Evolutionary conservation across 2,113 vertebrate genomes (phyloP), one percentile per base, ranked within the genome.

Genomic region (Trematomus loennbergii): DNA sequence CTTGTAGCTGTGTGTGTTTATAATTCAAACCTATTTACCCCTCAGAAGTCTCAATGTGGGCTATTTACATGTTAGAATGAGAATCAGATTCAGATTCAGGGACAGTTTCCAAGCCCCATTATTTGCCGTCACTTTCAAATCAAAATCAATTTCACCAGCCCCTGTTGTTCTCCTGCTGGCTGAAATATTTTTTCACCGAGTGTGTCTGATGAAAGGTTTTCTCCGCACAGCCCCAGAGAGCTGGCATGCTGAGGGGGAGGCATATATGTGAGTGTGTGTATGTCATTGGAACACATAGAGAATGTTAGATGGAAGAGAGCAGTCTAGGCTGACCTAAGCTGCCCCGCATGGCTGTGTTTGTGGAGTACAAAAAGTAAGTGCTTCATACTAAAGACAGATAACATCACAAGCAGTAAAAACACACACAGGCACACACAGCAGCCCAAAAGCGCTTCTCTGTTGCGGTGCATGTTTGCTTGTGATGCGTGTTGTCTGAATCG

Each of bases 91-190:
- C 80, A 86, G 69, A 90, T 86, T 86, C 75, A 77, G 81, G 62
- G 81, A 83, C 74, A 68, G 81, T 77, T 79, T 87, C 87, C 64
- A 83, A 90, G 88, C 74, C 77, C 68, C 75, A 90, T 91, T 87
- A 93, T 93, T 87, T 83, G 72, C 88, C 8, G 59, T 81, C 81
- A 92, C 81, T 88, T 92, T 89, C 83, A 89, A 90, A 90, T 91
- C 87, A 81, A 93, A 89, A 94, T 93, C 87, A 89, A 89, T 92
- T 88, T 79, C 86, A 79, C 57, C 64, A 45, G 67, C 82, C 68
- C 79, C 77, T 66, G 86, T 84, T 90, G 82, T 89, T 88, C 78
- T 88, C 77, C 70, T 89, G 74, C 60, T 62, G 54, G 68, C 54
- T 83, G 66, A 88, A 89, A 89, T 87, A 85, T 88, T 86, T 81